Conservation (phyloP, 1,140 invertebrate species). For the Cyclina sinensis region DNA sequence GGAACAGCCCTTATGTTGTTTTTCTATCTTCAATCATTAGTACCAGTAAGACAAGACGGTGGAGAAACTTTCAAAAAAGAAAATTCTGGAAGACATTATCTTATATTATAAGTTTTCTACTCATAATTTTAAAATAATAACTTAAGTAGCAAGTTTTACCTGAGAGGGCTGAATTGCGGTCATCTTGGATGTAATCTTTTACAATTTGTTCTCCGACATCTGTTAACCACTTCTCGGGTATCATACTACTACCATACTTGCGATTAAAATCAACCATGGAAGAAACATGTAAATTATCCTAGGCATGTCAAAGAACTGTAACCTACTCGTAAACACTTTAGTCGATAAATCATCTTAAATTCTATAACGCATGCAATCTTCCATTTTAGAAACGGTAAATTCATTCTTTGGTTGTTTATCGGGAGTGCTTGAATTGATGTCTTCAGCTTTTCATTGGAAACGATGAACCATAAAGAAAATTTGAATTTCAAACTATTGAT, state of each 20-base stretch:
- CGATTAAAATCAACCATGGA: background rate
- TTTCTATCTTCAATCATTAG: too few species aligned
- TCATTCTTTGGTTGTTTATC: background rate
- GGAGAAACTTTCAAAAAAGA: too few species aligned
- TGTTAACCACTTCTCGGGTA: constrained; percentile 71
- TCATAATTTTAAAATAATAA: too few species aligned
- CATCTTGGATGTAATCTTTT: constrained; percentile 69
- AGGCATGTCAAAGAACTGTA: background rate
- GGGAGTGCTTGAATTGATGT: background rate
- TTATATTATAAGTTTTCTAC: too few species aligned
- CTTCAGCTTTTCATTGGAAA: background rate
- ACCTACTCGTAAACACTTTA: background rate
- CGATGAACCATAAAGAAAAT: background rate
- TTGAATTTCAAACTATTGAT: constrained; percentile 3
- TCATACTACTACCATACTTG: constrained; percentile 33
- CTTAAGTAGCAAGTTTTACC: too few species aligned
- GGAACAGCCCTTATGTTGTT: too few species aligned
- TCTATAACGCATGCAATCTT: background rate
- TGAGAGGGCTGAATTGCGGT: constrained; percentile 48
- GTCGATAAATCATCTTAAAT: constrained; percentile 17
- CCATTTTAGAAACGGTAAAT: background rate
- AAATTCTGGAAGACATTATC: too few species aligned
- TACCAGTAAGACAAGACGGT: too few species aligned
- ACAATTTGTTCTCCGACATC: constrained; percentile 70
- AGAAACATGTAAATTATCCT: constrained; percentile 5